These are phyloP conservation scores for Micoletzkya japonica DNA, from an alignment of 2,888 invertebrate species.

Conservation along the genomic window DNA sequence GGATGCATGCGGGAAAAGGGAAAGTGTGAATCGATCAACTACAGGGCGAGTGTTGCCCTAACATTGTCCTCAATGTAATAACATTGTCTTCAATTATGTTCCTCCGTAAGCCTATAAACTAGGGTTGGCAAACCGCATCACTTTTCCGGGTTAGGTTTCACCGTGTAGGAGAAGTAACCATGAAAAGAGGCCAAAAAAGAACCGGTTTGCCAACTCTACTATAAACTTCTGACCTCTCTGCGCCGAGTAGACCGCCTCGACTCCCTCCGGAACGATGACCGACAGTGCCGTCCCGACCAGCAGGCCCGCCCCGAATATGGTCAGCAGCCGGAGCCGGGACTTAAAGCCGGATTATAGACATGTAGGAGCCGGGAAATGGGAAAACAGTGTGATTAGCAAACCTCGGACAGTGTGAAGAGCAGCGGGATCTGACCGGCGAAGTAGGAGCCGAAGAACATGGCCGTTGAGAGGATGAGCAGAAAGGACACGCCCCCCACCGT, in stretches of 20 bases:
- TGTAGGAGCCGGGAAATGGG: conserved; percentile 3
- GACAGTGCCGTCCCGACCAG: conserved; percentile 94
- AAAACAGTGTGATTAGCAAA: conserved; percentile 69
- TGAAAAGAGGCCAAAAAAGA: no score
- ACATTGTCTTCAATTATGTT: no score
- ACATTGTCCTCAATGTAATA: no score
- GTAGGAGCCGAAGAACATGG: conserved; percentile 95
- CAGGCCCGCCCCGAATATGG: conserved; percentile 92
- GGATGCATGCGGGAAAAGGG: no score
- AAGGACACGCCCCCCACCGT: conserved; percentile 80
- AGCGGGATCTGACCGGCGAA: conserved; percentile 91
- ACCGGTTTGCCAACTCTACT: no score
- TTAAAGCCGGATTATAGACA: conserved; percentile 67
- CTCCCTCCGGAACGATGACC: conserved; percentile 97
- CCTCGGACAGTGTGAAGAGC: conserved; percentile 91
- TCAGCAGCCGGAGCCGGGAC: conserved; percentile 90
- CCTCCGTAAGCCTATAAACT: no score
- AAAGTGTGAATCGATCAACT: no score
- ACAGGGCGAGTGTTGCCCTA: no score
- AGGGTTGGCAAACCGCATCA: no score
- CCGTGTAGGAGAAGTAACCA: no score
- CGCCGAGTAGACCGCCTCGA: conserved; percentile 70
- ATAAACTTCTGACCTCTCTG: conserved; percentile 27
- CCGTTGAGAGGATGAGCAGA: conserved; percentile 79
- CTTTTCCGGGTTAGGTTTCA: no score